A percentile compares a stretch with the other conserved stretches of the same genome.
These are phyloP conservation scores for Nanorana parkeri DNA, from an alignment of 2,113 vertebrate genomes.

Conservation along the genomic window DNA sequence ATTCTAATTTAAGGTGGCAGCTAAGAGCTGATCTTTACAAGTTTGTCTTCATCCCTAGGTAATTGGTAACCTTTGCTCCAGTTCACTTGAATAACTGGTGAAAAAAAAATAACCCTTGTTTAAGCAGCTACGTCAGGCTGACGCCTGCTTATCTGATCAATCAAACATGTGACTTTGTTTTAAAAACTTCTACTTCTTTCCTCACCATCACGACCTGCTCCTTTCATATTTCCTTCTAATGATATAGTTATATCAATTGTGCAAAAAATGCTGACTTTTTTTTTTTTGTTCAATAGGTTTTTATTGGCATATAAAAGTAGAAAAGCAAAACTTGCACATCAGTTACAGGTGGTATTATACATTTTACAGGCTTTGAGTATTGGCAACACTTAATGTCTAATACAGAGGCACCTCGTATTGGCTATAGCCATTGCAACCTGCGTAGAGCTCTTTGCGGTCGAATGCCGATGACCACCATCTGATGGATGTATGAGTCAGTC, in stretches of 20 bases:
- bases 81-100: slow-evolving; percentile 72
- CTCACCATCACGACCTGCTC: slow-evolving; percentile 72
- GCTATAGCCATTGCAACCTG: too few species aligned
- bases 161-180: slow-evolving; percentile 69
- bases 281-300: too few species aligned
- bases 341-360: too few species aligned
- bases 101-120: slow-evolving; percentile 65
- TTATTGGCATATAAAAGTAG: too few species aligned
- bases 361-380: too few species aligned
- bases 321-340: too few species aligned
- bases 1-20: slow-evolving; percentile 84
- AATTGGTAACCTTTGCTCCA: slow-evolving; percentile 89
- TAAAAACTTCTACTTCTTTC: slow-evolving; percentile 66
- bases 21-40: slow-evolving; percentile 77
- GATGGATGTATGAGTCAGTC: too few species aligned
- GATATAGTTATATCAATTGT: neutral
- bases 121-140: slow-evolving; percentile 69
- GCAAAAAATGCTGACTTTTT: too few species aligned
- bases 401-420: too few species aligned
- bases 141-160: slow-evolving; percentile 68
- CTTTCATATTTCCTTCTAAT: neutral
- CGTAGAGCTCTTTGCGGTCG: too few species aligned
- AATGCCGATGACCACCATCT: too few species aligned
- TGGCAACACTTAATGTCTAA: too few species aligned
- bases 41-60: slow-evolving; percentile 85